phyloP scores from a whole-genome alignment of 2,888 invertebrate genomes.

The Drosophila fungiperda region DNA sequence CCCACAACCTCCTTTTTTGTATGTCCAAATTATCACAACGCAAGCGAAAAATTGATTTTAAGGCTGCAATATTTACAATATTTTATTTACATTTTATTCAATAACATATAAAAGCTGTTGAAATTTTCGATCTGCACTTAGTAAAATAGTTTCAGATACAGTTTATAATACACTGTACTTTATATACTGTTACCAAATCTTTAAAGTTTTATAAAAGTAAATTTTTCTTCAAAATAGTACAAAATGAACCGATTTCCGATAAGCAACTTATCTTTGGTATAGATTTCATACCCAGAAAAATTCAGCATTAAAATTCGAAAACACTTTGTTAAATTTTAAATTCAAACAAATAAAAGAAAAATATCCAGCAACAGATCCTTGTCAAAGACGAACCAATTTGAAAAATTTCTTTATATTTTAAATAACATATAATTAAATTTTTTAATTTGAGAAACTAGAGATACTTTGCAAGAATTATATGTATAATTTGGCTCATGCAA shows the following conservation, averaged over 20 bases:
- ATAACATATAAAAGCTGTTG: neutral
- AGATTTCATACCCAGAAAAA: neutral
- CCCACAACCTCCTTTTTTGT: neutral
- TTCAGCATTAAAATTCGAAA: neutral
- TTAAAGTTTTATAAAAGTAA: neutral
- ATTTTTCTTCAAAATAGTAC: neutral
- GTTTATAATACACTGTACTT: no score
- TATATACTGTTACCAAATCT: neutral
- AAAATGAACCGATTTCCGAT: neutral
- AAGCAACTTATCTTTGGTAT: neutral
- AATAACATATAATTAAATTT: conserved; percentile 3
- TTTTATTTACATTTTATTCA: neutral
- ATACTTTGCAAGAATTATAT: conserved; percentile 3
- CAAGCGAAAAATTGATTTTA: conserved; percentile 41
- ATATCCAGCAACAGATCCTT: neutral
- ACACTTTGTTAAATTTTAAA: neutral
- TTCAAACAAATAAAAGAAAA: neutral
- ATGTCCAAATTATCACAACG: neutral
- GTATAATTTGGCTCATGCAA: conserved; percentile 33
- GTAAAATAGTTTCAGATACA: neutral
- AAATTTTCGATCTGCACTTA: neutral
- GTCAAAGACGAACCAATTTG: neutral
- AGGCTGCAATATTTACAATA: conserved; percentile 17
- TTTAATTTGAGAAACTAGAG: neutral
- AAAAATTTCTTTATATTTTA: neutral